These are phyloP conservation scores for Oreamnos americanus DNA, from an alignment of 2,113 vertebrate genomes.

Conservation along the genomic window DNA sequence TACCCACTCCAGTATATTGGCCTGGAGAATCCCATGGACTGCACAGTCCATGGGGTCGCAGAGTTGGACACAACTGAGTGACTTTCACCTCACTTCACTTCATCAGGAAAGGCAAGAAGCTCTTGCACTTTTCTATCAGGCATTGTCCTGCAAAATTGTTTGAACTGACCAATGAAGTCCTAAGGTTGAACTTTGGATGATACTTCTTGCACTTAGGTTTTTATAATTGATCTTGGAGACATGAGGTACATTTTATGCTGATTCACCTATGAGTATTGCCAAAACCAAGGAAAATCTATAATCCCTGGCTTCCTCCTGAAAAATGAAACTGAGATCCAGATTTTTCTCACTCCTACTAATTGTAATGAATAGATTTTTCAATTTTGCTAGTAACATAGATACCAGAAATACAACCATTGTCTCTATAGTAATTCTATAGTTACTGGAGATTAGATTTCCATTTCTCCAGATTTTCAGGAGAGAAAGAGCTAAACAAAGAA, in stretches of 20 bases:
- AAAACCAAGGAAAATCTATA: not conserved
- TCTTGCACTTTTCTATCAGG: not conserved
- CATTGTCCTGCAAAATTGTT: not conserved
- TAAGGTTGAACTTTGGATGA: not conserved
- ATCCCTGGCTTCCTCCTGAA: not conserved
- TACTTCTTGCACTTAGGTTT: not conserved
- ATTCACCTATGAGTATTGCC: not conserved
- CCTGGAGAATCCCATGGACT: not conserved
- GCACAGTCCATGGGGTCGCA: fast-evolving
- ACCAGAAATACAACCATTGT: not conserved
- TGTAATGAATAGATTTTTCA: not conserved
- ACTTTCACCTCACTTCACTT: not conserved
- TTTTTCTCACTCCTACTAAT: not conserved
- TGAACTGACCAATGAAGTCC: not conserved
- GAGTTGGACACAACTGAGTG: not conserved
- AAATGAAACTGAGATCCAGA: not conserved
- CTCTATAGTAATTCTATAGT: not conserved
- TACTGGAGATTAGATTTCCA: not conserved
- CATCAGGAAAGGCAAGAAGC: not conserved
- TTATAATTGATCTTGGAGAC: not conserved
- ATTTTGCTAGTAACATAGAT: not conserved
- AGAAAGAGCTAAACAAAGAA: not conserved
- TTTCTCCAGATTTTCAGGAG: not conserved
- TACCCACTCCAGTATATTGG: not conserved
- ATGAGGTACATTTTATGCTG: not conserved